A percentile compares a stretch with the other conserved stretches of the same genome.
Conservation (phyloP, 35 echinoderm and acorn worm genomes). For the Ptychodera flava region DNA sequence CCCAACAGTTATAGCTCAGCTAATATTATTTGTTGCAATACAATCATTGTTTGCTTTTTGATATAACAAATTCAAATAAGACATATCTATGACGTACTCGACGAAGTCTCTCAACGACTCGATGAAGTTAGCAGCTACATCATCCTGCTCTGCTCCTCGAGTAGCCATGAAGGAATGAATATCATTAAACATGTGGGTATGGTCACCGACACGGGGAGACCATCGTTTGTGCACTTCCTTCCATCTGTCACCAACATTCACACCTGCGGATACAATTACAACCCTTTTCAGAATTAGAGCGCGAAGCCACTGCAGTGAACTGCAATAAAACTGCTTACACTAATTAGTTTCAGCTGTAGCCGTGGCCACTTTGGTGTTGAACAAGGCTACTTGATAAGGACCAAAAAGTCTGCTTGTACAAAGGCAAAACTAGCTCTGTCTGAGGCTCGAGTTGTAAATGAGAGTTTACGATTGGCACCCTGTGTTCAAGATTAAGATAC, state of each 20-base stretch:
- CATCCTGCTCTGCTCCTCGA: not conserved
- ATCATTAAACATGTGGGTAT: not conserved
- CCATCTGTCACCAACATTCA: not conserved
- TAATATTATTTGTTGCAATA: too few relatives aligned
- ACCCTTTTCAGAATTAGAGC: not conserved
- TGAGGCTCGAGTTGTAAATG: not conserved
- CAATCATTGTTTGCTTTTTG: too few relatives aligned
- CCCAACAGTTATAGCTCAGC: too few relatives aligned
- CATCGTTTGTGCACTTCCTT: not conserved
- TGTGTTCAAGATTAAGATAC: too few relatives aligned
- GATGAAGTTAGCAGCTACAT: not conserved
- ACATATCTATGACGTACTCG: too few relatives aligned
- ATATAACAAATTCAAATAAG: too few relatives aligned
- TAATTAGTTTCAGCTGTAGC: not conserved
- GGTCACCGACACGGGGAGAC: not conserved
- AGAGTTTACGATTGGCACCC: too few relatives aligned
- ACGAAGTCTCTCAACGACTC: conserved; percentile 2
- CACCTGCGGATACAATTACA: not conserved
- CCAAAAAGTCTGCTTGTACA: not conserved
- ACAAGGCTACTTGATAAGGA: not conserved
- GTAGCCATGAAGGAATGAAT: not conserved
- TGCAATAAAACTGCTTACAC: not conserved
- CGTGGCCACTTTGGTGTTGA: not conserved
- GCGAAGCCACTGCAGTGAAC: not conserved
- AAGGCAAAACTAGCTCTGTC: not conserved